Conservation (phyloP, 1,140 invertebrate genomes). For the Pseudomyrmex pallidus region DNA sequence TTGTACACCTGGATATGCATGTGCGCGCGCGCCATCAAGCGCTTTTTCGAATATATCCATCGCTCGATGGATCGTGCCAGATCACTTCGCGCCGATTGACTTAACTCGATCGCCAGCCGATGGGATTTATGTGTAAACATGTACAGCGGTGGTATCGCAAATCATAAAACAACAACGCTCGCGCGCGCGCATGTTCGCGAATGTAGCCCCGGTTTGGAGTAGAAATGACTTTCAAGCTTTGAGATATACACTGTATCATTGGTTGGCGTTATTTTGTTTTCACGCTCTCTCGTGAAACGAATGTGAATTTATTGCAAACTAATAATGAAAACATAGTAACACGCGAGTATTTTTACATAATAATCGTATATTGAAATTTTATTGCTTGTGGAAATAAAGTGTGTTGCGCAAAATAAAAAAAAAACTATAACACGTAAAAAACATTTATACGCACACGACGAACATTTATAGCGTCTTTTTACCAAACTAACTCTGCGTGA, state of each 20-base stretch:
- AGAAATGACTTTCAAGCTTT: slow-evolving; percentile 25
- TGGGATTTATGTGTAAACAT: slow-evolving; percentile 60
- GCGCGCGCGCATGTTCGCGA: slow-evolving; percentile 12
- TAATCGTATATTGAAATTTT: not conserved
- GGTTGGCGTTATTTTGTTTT: not conserved
- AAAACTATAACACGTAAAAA: too few species aligned
- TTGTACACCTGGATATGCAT: slow-evolving; percentile 21
- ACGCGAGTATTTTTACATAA: not conserved
- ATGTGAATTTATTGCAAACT: slow-evolving; percentile 17
- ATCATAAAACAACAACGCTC: slow-evolving; percentile 27
- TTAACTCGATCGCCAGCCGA: slow-evolving; percentile 56
- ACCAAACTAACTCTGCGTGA: slow-evolving; percentile 11
- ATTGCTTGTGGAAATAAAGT: not conserved
- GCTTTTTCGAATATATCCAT: slow-evolving; percentile 47
- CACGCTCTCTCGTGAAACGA: not conserved
- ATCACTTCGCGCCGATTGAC: slow-evolving; percentile 58
- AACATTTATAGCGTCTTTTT: not conserved
- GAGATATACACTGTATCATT: not conserved
- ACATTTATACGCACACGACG: too few species aligned
- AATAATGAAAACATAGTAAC: not conserved
- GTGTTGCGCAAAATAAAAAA: too few species aligned
- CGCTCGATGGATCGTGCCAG: slow-evolving; percentile 43
- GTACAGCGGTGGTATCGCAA: slow-evolving; percentile 53
- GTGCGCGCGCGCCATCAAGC: slow-evolving; percentile 17
- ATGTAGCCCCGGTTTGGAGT: slow-evolving; percentile 11